Evolutionary conservation across 2,113 vertebrate genomes (phyloP).

Genomic region (Halichoerus grypus): DNA sequence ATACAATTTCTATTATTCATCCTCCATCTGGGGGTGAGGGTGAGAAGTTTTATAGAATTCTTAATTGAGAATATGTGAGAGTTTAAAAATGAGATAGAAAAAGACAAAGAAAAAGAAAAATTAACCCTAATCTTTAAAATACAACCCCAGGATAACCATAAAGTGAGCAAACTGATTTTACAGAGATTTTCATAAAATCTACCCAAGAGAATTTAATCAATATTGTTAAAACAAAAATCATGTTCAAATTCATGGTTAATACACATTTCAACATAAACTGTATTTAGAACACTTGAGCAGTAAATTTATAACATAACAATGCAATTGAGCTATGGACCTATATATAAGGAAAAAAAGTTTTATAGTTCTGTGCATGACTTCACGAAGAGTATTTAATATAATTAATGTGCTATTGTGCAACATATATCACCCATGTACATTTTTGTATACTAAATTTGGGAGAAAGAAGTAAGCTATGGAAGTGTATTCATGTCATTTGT

Average conservation of each 20-base stretch:
- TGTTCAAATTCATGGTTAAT: slow-evolving; percentile 55
- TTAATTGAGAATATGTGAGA: slow-evolving; percentile 2
- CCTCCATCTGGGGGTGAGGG: background rate
- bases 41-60: background rate
- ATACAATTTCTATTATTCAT: background rate
- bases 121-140: slow-evolving; percentile 68
- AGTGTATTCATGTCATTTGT: slow-evolving; percentile 81
- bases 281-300: background rate
- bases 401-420: slow-evolving; percentile 73
- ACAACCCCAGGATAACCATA: slow-evolving; percentile 43
- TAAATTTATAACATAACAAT: slow-evolving; percentile 63
- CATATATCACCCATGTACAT: slow-evolving; percentile 79
- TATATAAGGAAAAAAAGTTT: slow-evolving; percentile 57
- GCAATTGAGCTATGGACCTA: slow-evolving; percentile 37
- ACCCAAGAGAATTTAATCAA: slow-evolving; percentile 65
- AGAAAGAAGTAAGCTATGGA: slow-evolving; percentile 82
- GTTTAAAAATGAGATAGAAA: slow-evolving; percentile 48
- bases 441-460: slow-evolving; percentile 80
- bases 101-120: slow-evolving; percentile 47
- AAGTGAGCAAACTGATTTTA: slow-evolving; percentile 69
- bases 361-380: slow-evolving; percentile 60
- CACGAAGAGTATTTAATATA: slow-evolving; percentile 71
- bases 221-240: slow-evolving; percentile 75
- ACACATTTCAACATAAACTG: slow-evolving; percentile 69
- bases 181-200: slow-evolving; percentile 52